Evolutionary conservation across 2,888 invertebrate species (phyloP).

Genomic region (Platycheirus rosarum): DNA sequence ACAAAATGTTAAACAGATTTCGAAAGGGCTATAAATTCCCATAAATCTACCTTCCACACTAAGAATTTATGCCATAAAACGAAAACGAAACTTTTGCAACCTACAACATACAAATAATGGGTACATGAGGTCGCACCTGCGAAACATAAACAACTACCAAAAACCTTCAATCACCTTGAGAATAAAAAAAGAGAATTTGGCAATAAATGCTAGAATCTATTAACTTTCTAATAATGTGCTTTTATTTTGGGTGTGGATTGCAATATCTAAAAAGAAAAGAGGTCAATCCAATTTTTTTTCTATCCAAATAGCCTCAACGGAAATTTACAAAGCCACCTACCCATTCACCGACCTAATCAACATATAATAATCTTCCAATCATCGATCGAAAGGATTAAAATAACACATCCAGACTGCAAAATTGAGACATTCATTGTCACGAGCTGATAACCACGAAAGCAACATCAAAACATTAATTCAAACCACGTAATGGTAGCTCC

Average conservation of each 20-base stretch:
- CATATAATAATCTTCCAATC: conserved; percentile 42
- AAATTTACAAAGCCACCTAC: background rate
- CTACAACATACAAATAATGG: background rate
- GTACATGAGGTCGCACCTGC: background rate
- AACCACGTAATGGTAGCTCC: conserved; percentile 37
- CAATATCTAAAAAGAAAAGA: too few relatives aligned
- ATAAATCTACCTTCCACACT: background rate
- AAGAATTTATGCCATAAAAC: conserved; percentile 18
- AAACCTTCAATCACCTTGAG: conserved; percentile 28
- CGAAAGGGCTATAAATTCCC: conserved; percentile 34
- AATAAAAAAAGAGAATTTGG: conserved; percentile 27
- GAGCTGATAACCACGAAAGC: conserved; percentile 41
- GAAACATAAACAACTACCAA: conserved; percentile 9
- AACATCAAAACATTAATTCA: conserved; percentile 27
- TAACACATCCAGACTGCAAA: conserved; percentile 52
- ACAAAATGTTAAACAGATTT: conserved; percentile 14
- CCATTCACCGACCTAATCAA: conserved; percentile 12
- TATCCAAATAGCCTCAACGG: background rate
- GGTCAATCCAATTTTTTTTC: background rate
- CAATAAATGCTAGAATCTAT: conserved; percentile 28
- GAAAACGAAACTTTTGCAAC: conserved; percentile 33
- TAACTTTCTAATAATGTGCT: conserved; percentile 23
- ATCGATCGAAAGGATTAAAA: conserved; percentile 34
- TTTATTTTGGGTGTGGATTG: conserved; percentile 12
- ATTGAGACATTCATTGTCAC: conserved; percentile 68